Base-by-base conservation (phyloP, 2,797 vertebrate species). In the Megalops cyprinoides region DNA sequence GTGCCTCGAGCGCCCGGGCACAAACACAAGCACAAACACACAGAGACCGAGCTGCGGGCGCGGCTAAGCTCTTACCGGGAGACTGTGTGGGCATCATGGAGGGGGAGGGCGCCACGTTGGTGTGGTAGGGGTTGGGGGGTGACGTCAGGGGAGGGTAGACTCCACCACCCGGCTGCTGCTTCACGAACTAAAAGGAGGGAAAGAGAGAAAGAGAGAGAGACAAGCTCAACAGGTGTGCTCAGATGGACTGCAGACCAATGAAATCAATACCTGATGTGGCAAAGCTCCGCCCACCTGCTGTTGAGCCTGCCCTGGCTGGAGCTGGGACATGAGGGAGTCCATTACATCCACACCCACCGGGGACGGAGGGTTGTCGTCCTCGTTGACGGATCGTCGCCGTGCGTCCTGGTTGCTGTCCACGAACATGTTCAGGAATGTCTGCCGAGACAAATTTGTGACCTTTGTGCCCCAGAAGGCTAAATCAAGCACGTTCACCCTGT, bases 341-440 rank as follows among this genome's bases (percentile, higher is more conserved):
- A 98, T 97, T 92, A 96, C 92, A 76, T 99, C 98, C 1, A 94
- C 96, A 42, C 97, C 97, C 51, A 98, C 96, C 18, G 98, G 98
- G 79, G 98, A 99, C 31, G 98, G 98, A 0, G 98, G 98, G 88
- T 99, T 99, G 90, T 99, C 98, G 0, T 99, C 98, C 83, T 99
- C 98, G 56, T 97, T 99, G 85, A 99, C 95, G 0, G 98, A 99
- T 46, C 98, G 96, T 42, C 98, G 94, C 80, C 98, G 95, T 81
- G 97, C 97, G 78, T 99, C 98, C 91, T 99, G 97, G 92, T 97
- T 99, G 90, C 97, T 97, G 91, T 99, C 98, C 78, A 99, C 98
- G 91, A 99, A 99, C 97, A 99, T 99, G 92, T 98, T 99, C 86
- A 99, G 94, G 92, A 99, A 99, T 0, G 98, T 98, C 98, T 99